These are phyloP conservation scores for Psammodynastes pulverulentus DNA, from an alignment of 2,113 vertebrate genomes.

Conservation along the genomic window DNA sequence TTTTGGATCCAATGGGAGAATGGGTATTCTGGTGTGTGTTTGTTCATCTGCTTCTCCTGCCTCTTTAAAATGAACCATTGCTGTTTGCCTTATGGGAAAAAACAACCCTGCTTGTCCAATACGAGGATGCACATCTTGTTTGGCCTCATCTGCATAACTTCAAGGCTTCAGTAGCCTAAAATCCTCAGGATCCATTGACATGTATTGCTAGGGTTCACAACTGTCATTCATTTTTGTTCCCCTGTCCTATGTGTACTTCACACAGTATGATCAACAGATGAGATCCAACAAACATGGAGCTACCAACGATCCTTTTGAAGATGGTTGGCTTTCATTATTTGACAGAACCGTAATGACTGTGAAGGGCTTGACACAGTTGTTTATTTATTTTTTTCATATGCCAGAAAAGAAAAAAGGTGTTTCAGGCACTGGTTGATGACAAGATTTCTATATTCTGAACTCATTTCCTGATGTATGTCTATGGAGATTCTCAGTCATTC, in stretches of 20 bases:
- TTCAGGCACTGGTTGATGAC: neutral
- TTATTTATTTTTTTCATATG: neutral
- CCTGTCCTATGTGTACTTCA: neutral
- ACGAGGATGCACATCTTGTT: too few relatives aligned
- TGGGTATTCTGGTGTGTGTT: neutral
- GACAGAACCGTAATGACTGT: neutral
- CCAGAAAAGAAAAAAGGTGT: neutral
- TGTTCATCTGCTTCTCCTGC: neutral
- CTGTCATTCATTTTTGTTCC: neutral
- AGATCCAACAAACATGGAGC: neutral
- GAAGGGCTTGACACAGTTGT: neutral
- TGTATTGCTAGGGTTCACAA: neutral
- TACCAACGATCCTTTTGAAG: neutral
- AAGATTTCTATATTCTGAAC: constrained; percentile 8
- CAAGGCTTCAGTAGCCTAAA: neutral
- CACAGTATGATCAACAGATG: neutral
- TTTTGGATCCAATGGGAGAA: neutral
- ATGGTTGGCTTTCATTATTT: neutral
- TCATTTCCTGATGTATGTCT: neutral
- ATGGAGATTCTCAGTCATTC: too few relatives aligned
- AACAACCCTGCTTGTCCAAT: too few relatives aligned
- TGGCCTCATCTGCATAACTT: neutral
- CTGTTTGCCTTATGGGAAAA: too few relatives aligned
- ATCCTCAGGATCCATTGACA: neutral
- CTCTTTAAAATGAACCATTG: neutral